Conservation (phyloP, 2,888 invertebrate genomes). For the Rotaria magnacalcarata region DNA sequence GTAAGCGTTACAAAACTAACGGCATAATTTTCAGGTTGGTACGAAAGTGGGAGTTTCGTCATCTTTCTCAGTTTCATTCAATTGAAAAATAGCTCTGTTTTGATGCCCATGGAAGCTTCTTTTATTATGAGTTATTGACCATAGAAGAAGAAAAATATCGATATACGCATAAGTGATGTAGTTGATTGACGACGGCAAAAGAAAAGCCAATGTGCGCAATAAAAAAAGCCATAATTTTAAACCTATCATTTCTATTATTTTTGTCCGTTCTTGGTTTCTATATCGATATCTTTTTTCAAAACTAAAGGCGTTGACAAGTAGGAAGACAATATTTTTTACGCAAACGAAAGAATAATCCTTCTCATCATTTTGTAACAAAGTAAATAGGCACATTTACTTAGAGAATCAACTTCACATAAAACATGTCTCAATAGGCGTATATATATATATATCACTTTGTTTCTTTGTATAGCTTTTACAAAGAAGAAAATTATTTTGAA, state of each 20-base stretch:
- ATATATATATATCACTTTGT: not conserved
- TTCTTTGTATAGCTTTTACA: not conserved
- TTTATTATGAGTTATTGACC: not conserved
- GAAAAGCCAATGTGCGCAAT: not conserved
- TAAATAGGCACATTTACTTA: not conserved
- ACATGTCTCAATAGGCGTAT: not conserved
- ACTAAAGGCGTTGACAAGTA: not conserved
- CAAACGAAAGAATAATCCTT: not conserved
- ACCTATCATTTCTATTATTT: not conserved
- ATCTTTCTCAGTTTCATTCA: not conserved
- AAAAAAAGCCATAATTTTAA: not conserved
- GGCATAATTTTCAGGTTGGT: no score
- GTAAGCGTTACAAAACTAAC: no score
- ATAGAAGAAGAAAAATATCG: not conserved
- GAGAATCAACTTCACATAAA: not conserved
- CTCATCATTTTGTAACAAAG: not conserved
- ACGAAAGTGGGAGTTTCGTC: no score
- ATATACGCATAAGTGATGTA: not conserved
- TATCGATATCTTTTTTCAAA: not conserved
- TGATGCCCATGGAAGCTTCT: no score
- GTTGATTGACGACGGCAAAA: not conserved
- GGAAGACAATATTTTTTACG: not conserved
- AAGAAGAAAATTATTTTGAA: not conserved
- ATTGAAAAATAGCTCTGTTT: no score
- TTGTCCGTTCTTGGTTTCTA: not conserved